A percentile compares a stretch with the other conserved stretches of the same genome.
Evolutionary conservation across 2,888 invertebrate species (phyloP).

Genomic region (Heliconius erato): DNA sequence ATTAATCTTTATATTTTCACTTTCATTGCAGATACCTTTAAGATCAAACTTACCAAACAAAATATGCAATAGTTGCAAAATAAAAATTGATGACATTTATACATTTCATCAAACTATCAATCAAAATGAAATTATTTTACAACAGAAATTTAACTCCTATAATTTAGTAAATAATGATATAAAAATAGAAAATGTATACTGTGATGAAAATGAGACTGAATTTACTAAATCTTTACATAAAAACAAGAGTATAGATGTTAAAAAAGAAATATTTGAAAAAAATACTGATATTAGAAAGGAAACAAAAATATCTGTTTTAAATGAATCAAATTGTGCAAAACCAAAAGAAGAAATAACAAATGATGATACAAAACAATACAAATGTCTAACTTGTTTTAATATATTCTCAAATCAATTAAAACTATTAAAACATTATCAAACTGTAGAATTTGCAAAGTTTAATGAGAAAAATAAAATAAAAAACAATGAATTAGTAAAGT

Average conservation of each 20-base stretch:
- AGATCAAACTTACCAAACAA: conserved; percentile 60
- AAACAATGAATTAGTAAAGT: conserved; percentile 50
- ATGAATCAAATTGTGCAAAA: neutral
- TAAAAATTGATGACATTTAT: conserved; percentile 60
- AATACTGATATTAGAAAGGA: conserved; percentile 12
- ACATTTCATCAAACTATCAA: conserved; percentile 58
- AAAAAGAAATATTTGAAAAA: conserved; percentile 27
- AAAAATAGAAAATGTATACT: conserved; percentile 23
- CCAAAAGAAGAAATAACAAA: conserved; percentile 21
- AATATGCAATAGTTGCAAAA: conserved; percentile 61
- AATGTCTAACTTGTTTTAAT: conserved; percentile 46
- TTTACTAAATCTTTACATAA: conserved; percentile 23
- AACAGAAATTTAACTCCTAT: conserved; percentile 44
- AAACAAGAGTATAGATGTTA: conserved; percentile 4
- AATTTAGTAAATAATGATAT: conserved; percentile 3
- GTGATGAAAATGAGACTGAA: conserved; percentile 28
- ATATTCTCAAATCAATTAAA: conserved; percentile 42
- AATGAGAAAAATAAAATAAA: conserved; percentile 35
- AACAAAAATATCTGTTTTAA: neutral
- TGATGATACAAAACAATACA: conserved; percentile 31
- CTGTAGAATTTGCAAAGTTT: conserved; percentile 48
- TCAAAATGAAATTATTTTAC: conserved; percentile 62
- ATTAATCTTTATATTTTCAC: neutral
- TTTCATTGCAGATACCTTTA: conserved; percentile 61
- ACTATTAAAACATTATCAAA: conserved; percentile 43